phyloP scores from a whole-genome alignment of 2,888 invertebrate genomes.

The Elysia crispata region DNA sequence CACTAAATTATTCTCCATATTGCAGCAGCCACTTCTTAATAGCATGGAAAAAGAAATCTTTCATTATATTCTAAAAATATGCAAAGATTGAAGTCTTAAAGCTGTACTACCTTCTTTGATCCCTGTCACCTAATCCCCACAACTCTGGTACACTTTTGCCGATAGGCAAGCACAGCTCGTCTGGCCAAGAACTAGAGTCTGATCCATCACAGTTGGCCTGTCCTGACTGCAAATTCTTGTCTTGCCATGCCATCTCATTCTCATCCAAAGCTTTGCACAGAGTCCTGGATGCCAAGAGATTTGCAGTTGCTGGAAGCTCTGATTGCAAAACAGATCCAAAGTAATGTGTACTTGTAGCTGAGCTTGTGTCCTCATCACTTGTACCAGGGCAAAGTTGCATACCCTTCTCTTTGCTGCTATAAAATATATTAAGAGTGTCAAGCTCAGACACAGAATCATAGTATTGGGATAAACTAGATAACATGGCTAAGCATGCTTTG shows the following conservation, averaged over 20 bases:
- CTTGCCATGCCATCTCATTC: not conserved
- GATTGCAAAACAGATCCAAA: not conserved
- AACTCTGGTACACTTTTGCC: slow-evolving; percentile 34
- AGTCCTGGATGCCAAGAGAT: slow-evolving; percentile 28
- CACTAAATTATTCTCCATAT: too few species aligned
- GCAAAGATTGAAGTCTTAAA: not conserved
- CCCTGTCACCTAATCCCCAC: slow-evolving; percentile 14
- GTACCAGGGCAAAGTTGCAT: slow-evolving; percentile 21
- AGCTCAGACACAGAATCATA: slow-evolving; percentile 30
- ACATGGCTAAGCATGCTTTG: not conserved
- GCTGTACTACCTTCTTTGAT: slow-evolving; percentile 2
- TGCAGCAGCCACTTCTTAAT: too few species aligned
- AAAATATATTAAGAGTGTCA: not conserved
- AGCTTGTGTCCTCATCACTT: slow-evolving; percentile 25
- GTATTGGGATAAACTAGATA: slow-evolving; percentile 32
- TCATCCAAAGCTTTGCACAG: slow-evolving; percentile 9
- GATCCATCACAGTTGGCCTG: not conserved
- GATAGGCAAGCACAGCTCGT: slow-evolving; percentile 29
- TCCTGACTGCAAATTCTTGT: not conserved
- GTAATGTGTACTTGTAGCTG: not conserved
- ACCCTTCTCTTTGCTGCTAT: not conserved
- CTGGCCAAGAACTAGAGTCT: not conserved
- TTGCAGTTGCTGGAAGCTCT: not conserved
- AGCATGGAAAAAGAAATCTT: too few species aligned
- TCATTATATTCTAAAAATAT: not conserved